Conservation (phyloP, 2,113 vertebrate genomes). For the Nycticebus coucang region DNA sequence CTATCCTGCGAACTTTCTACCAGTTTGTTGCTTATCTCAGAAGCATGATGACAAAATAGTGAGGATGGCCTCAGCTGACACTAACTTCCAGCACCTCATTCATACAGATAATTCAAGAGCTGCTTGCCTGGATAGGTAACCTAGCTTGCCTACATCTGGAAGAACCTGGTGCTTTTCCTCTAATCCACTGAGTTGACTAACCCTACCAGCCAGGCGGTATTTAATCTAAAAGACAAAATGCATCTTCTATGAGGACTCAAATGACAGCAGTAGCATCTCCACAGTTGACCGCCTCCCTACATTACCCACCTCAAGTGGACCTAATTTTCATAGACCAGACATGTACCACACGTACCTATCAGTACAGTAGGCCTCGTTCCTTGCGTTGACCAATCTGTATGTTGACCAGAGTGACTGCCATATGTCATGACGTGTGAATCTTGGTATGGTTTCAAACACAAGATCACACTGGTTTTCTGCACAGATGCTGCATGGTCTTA, state of each 20-base stretch:
- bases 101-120: not conserved
- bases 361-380: too few relatives aligned
- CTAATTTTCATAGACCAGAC: too few relatives aligned
- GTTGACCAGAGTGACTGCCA: too few relatives aligned
- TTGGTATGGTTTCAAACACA: not conserved
- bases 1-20: not conserved
- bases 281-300: too few relatives aligned
- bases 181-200: not conserved
- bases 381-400: too few relatives aligned
- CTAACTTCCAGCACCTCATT: not conserved
- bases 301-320: too few relatives aligned
- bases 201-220: not conserved
- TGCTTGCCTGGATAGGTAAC: too few relatives aligned
- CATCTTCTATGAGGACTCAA: not conserved
- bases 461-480: not conserved
- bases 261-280: not conserved
- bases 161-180: not conserved
- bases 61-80: not conserved
- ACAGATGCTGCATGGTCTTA: not conserved
- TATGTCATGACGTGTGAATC: not conserved
- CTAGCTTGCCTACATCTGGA: not conserved
- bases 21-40: not conserved
- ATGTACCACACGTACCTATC: too few relatives aligned
- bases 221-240: conserved; percentile 51
- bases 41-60: not conserved